These are phyloP conservation scores for Psettodes erumei DNA, from an alignment of 2,113 vertebrate genomes.

Conservation along the genomic window DNA sequence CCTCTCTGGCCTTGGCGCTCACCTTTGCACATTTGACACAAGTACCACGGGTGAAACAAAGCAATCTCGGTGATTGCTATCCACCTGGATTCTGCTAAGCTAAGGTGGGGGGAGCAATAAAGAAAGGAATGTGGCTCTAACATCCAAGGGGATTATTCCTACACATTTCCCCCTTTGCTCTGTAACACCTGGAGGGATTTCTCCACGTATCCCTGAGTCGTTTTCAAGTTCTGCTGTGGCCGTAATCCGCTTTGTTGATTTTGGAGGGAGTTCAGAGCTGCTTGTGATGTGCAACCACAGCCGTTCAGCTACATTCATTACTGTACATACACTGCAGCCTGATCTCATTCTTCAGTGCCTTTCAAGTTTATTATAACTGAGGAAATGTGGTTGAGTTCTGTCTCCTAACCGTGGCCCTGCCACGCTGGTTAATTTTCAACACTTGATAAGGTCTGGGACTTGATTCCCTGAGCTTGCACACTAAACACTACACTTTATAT, in stretches of 20 bases:
- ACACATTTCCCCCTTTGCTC: conserved; percentile 58
- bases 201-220: conserved; percentile 35
- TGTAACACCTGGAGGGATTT: conserved; percentile 71
- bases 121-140: conserved; percentile 77
- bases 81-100: conserved; percentile 70
- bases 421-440: conserved; percentile 30
- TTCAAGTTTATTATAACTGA: neutral
- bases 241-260: conserved; percentile 55
- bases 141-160: conserved; percentile 67
- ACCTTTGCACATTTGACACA: conserved; percentile 63
- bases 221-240: conserved; percentile 39
- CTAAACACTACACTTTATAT: neutral
- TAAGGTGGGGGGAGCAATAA: conserved; percentile 71
- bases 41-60: conserved; percentile 49
- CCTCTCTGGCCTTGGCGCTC: conserved; percentile 55
- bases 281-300: conserved; percentile 38
- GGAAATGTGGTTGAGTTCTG: conserved; percentile 47
- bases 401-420: neutral
- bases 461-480: conserved; percentile 36
- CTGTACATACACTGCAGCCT: conserved; percentile 7
- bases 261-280: conserved; percentile 24
- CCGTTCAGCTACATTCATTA: neutral
- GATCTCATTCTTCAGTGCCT: conserved; percentile 16
- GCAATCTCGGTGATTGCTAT: conserved; percentile 59
- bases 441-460: conserved; percentile 53